These are phyloP conservation scores for Saguinus imperator DNA, from an alignment of 2,113 vertebrate species.

Conservation along the genomic window DNA sequence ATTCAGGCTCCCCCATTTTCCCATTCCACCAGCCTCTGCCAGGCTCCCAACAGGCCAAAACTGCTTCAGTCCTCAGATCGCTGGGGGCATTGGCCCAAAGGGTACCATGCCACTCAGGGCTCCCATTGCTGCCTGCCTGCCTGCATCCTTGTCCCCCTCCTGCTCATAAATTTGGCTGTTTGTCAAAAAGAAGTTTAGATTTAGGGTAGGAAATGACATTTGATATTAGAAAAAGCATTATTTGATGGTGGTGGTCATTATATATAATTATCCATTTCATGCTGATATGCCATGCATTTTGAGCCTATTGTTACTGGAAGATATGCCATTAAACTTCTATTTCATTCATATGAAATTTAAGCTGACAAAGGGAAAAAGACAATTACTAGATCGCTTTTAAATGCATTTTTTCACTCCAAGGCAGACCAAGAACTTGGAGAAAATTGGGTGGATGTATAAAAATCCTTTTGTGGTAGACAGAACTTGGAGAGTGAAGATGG, in stretches of 20 bases:
- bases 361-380: slow-evolving; percentile 65
- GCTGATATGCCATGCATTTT: slow-evolving; percentile 5
- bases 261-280: slow-evolving; percentile 55
- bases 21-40: neutral
- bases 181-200: slow-evolving; percentile 16
- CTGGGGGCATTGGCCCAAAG: neutral
- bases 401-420: slow-evolving; percentile 55
- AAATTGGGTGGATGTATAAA: neutral
- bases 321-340: slow-evolving; percentile 56
- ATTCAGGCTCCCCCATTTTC: neutral
- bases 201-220: slow-evolving; percentile 1
- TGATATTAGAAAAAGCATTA: neutral
- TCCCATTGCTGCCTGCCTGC: neutral
- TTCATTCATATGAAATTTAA: slow-evolving; percentile 62
- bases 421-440: slow-evolving; percentile 36
- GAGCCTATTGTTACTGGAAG: slow-evolving; percentile 38
- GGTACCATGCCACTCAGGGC: neutral
- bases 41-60: neutral
- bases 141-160: neutral
- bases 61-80: neutral
- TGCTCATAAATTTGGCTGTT: neutral
- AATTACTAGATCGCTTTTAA: slow-evolving; percentile 63
- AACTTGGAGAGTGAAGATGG: neutral
- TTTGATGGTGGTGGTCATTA: slow-evolving; percentile 33
- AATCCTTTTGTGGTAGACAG: slow-evolving; percentile 43